phyloP scores from a whole-genome alignment of 37 sponge, comb jelly and placozoan species.

The Ephydatia muelleri region DNA sequence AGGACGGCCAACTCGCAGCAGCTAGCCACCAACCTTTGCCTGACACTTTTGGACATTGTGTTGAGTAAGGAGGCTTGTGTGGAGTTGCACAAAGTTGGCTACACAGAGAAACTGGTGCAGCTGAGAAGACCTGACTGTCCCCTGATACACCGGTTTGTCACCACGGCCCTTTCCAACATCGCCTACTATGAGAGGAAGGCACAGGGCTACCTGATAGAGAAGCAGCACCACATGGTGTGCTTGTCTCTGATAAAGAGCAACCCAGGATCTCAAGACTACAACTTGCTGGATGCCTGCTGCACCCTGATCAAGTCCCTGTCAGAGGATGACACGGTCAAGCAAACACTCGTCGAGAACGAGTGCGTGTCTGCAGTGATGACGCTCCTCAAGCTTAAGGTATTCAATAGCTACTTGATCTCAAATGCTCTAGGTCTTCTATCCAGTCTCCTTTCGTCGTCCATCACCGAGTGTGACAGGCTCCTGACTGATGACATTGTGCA shows the following conservation, averaged over 20 bases:
- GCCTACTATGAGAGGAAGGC: constrained; percentile 54
- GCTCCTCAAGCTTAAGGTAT: constrained; percentile 11
- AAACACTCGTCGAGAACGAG: constrained; percentile 39
- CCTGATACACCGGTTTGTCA: constrained; percentile 20
- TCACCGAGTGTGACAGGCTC: constrained; percentile 48
- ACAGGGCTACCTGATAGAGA: constrained; percentile 46
- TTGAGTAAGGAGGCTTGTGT: constrained; percentile 62
- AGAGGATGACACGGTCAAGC: constrained; percentile 70
- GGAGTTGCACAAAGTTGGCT: constrained; percentile 42
- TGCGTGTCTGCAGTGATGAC: constrained; percentile 42
- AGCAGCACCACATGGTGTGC: constrained; percentile 18
- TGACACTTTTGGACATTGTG: constrained; percentile 65
- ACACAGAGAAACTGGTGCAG: constrained; percentile 33
- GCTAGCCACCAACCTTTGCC: constrained; percentile 56
- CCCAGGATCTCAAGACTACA: constrained; percentile 6
- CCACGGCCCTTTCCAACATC: constrained; percentile 77
- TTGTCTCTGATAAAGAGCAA: constrained; percentile 23
- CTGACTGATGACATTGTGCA: constrained; percentile 33
- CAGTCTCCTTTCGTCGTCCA: constrained; percentile 65
- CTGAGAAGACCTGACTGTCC: constrained; percentile 10
- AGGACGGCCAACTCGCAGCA: not conserved
- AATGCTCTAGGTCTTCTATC: constrained; percentile 62
- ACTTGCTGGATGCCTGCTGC: constrained; percentile 61
- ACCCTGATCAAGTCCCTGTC: constrained; percentile 74
- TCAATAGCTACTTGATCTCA: constrained; percentile 51